These are phyloP conservation scores for Rattus rattus DNA, from an alignment of 2,113 vertebrate species.

Conservation along the genomic window DNA sequence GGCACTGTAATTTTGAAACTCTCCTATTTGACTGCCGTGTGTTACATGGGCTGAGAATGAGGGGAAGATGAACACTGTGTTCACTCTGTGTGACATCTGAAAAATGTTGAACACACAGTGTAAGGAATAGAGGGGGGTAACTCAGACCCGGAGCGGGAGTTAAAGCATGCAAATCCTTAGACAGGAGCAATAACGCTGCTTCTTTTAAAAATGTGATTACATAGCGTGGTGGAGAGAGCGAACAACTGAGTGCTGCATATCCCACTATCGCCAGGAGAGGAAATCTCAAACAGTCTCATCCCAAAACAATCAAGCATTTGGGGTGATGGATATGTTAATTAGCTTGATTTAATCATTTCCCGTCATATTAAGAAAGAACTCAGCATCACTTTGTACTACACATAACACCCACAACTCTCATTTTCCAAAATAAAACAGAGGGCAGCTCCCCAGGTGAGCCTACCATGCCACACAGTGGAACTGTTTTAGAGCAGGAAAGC, in stretches of 20 bases:
- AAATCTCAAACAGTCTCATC: not conserved
- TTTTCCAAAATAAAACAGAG: not conserved
- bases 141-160: not conserved
- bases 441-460: not conserved
- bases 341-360: not conserved
- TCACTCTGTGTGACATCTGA: not conserved
- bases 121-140: not conserved
- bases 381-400: not conserved
- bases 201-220: not conserved
- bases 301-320: slow-evolving; percentile 26
- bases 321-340: not conserved
- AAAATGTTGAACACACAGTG: not conserved
- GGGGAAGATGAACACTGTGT: not conserved
- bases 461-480: not conserved
- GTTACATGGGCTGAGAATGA: not conserved
- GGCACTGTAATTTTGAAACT: not conserved
- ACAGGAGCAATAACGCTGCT: not conserved
- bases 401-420: not conserved
- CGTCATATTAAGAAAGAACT: not conserved
- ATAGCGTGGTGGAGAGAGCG: not conserved
- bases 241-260: not conserved
- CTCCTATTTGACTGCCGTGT: not conserved
- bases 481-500: not conserved
- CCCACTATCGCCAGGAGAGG: not conserved
- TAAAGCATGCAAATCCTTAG: not conserved